phyloP scores from a whole-genome alignment of 2,797 vertebrate species.

The Trichosurus vulpecula region DNA sequence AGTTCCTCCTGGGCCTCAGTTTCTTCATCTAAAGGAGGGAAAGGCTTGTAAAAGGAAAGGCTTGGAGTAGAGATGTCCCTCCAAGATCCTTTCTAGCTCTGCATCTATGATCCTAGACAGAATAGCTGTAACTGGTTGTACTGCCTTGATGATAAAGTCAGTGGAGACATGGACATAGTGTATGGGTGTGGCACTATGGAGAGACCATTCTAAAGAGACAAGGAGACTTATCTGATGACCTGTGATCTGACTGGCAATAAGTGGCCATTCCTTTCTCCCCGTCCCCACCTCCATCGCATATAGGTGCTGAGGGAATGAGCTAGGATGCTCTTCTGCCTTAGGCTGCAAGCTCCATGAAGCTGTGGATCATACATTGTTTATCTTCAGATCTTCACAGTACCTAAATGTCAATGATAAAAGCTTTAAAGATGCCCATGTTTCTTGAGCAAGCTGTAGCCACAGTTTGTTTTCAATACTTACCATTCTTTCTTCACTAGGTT shows the following conservation, averaged over 20 bases:
- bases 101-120: not conserved
- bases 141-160: not conserved
- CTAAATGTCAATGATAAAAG: not conserved
- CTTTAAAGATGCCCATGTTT: not conserved
- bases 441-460: constrained; percentile 3
- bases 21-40: not conserved
- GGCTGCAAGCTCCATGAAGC: not conserved
- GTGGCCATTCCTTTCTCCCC: not conserved
- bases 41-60: not conserved
- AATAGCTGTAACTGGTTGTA: not conserved
- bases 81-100: not conserved
- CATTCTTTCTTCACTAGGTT: constrained; percentile 85
- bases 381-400: not conserved
- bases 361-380: not conserved
- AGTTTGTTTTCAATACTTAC: constrained; percentile 48
- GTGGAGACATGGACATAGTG: not conserved
- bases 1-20: not conserved
- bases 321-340: not conserved
- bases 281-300: not conserved
- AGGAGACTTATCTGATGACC: not conserved
- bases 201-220: not conserved
- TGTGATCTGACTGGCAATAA: not conserved
- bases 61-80: not conserved
- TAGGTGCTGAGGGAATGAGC: no score
- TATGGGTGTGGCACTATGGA: not conserved